A percentile compares a stretch with the other conserved stretches of the same genome.
Conservation (phyloP, 64 coral and sea anemone genomes). For the Pocillopora damicornis region DNA sequence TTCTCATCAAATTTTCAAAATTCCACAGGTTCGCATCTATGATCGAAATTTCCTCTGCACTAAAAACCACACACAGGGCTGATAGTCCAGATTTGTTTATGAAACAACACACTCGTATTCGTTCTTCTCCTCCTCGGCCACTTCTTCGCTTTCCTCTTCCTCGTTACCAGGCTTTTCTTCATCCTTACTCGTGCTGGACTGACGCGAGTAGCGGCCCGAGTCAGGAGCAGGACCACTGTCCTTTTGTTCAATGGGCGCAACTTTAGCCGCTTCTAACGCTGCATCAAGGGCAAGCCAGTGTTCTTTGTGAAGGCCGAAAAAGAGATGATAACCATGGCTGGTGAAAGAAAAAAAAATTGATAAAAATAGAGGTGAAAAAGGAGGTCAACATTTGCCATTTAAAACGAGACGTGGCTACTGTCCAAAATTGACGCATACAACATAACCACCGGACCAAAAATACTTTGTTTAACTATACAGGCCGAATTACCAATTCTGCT, state of each 20-base stretch:
- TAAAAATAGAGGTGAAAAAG: too few species aligned
- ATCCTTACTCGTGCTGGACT: conserved; percentile 61
- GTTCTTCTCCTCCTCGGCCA: conserved; percentile 46
- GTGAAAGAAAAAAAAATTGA: neutral
- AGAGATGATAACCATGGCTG: conserved; percentile 77
- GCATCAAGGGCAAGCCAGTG: conserved; percentile 61
- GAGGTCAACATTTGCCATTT: too few species aligned
- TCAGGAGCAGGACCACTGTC: conserved; percentile 69
- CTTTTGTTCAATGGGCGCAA: conserved; percentile 49
- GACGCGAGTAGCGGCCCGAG: conserved; percentile 26
- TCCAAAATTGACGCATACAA: neutral
- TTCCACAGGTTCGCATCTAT: too few species aligned
- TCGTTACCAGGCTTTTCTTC: conserved; percentile 56
- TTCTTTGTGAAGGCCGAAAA: conserved; percentile 75
- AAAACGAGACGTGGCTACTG: too few species aligned
- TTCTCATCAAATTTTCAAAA: too few species aligned
- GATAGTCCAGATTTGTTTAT: neutral
- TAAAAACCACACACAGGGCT: neutral
- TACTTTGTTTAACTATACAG: neutral
- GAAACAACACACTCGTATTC: conserved; percentile 71
- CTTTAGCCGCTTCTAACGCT: conserved; percentile 51
- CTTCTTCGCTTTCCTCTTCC: conserved; percentile 32
- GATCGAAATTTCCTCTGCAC: too few species aligned
- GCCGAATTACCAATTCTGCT: conserved; percentile 62
- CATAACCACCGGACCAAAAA: neutral